These are phyloP conservation scores for Caenorhabditis japonica DNA, from an alignment of 2,888 invertebrate species.

Conservation along the genomic window DNA sequence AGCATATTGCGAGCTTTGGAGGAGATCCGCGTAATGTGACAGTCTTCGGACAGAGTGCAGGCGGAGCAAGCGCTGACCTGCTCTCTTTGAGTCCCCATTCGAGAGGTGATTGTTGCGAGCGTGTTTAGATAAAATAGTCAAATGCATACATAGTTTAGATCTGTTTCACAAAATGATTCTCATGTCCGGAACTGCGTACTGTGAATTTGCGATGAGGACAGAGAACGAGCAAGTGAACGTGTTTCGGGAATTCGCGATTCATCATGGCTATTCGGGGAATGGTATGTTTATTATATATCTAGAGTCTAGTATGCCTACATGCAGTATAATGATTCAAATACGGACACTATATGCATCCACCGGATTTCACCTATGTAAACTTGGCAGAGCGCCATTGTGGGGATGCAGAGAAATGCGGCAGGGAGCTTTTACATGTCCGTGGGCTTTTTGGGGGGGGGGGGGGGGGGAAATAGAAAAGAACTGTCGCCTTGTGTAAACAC, in stretches of 20 bases:
- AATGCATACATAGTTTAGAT: no score
- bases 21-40: conserved; percentile 32
- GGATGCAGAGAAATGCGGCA: no score
- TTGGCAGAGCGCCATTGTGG: no score
- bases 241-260: conserved; percentile 51
- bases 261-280: conserved; percentile 43
- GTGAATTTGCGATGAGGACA: conserved; percentile 56
- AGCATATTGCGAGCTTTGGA: conserved; percentile 29
- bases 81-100: conserved; percentile 64
- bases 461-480: no score
- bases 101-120: conserved; percentile 52
- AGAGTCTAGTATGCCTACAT: no score
- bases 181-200: conserved; percentile 60
- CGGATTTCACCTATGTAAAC: no score
- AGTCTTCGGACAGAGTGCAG: conserved; percentile 41
- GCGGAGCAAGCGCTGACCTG: conserved; percentile 44
- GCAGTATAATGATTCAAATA: no score
- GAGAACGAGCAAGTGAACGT: conserved; percentile 41
- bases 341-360: no score
- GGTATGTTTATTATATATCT: conserved; percentile 9
- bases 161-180: conserved; percentile 63
- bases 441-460: no score
- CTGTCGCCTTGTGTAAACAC: no score
- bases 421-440: no score
- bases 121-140: no score